These are phyloP conservation scores for Crepidodera aurea DNA, from an alignment of 2,888 invertebrate species.

Conservation along the genomic window DNA sequence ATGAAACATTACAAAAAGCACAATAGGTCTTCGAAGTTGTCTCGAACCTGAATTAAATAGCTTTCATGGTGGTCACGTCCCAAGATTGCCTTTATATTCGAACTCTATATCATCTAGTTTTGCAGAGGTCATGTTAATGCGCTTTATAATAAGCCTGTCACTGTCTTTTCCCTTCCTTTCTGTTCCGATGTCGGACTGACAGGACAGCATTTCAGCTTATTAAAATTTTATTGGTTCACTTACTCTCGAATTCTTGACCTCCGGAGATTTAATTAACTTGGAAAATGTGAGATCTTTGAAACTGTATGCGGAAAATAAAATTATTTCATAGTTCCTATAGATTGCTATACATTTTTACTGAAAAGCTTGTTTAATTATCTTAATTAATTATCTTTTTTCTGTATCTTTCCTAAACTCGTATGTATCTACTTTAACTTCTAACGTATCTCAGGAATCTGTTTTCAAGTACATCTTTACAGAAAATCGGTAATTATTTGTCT, in stretches of 20 bases:
- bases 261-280: slow-evolving; percentile 2
- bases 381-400: too few relatives aligned
- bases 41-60: slow-evolving; percentile 43
- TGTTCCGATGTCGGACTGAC: slow-evolving; percentile 8
- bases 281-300: not conserved
- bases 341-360: too few relatives aligned
- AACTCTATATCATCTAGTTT: slow-evolving; percentile 42
- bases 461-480: too few relatives aligned
- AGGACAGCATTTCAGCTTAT: slow-evolving; percentile 11
- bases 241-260: slow-evolving; percentile 16
- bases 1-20: slow-evolving; percentile 35
- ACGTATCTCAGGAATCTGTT: too few relatives aligned
- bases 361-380: too few relatives aligned
- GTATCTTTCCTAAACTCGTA: too few relatives aligned
- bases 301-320: not conserved
- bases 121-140: slow-evolving; percentile 43
- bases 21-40: slow-evolving; percentile 37
- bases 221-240: slow-evolving; percentile 21
- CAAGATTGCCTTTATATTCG: slow-evolving; percentile 36
- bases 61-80: slow-evolving; percentile 48
- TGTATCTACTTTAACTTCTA: too few relatives aligned
- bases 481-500: too few relatives aligned
- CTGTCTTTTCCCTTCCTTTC: slow-evolving; percentile 27
- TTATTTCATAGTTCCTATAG: too few relatives aligned
- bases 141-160: slow-evolving; percentile 41